These are phyloP conservation scores for Mimachlamys varia DNA, from an alignment of 2,888 invertebrate genomes.

Conservation along the genomic window DNA sequence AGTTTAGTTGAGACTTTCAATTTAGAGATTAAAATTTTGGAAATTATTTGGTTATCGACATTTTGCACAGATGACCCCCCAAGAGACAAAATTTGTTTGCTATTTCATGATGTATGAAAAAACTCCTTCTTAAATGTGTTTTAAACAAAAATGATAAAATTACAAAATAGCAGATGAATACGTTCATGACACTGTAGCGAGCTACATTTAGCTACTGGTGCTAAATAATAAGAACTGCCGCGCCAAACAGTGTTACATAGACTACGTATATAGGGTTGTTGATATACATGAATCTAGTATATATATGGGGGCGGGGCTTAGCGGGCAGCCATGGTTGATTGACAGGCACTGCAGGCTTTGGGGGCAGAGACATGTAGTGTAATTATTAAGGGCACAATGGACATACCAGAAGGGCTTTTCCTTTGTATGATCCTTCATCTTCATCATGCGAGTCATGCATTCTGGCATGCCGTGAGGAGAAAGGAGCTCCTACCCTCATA, in stretches of 20 bases:
- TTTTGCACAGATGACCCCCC: no score
- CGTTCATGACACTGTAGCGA: not conserved
- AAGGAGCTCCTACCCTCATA: slow-evolving; percentile 78
- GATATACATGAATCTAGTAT: not conserved
- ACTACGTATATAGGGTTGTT: not conserved
- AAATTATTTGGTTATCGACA: no score
- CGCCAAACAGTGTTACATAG: not conserved
- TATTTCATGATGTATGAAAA: not conserved
- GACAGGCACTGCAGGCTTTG: slow-evolving; percentile 48
- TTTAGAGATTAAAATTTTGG: no score
- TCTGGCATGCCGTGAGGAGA: slow-evolving; percentile 73
- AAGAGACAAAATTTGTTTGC: not conserved
- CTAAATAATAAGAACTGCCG: not conserved
- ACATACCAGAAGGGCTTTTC: slow-evolving; percentile 79
- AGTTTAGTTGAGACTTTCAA: not conserved
- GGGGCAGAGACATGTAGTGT: slow-evolving; percentile 38
- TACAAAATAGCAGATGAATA: not conserved
- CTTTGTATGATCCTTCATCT: slow-evolving; percentile 70
- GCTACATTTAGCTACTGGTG: not conserved
- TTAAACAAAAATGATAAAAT: not conserved
- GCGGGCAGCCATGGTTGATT: not conserved
- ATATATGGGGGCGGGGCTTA: slow-evolving; percentile 24
- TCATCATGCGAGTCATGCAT: slow-evolving; percentile 77
- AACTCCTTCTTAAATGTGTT: not conserved
- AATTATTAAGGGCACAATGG: slow-evolving; percentile 49